A percentile compares a stretch with the other conserved stretches of the same genome.
Conservation (phyloP, 37 sponge, comb jelly and placozoan genomes). For the Haliclona indistincta region DNA sequence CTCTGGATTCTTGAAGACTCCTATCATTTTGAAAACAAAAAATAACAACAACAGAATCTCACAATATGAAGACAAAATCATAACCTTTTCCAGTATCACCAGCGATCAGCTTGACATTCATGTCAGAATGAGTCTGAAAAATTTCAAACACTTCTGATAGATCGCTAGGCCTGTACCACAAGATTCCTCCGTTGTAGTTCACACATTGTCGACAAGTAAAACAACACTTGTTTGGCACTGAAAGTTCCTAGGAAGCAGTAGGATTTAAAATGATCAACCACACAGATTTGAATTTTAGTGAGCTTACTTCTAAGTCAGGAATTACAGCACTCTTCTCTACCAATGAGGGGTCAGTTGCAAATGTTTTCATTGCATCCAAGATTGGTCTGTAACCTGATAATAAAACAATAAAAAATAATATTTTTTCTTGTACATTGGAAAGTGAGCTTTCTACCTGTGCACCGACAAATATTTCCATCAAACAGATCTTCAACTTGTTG, state of each 20-base stretch:
- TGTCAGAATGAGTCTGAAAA: slow-evolving; percentile 1
- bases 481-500: slow-evolving; percentile 39
- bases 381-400: slow-evolving; percentile 81
- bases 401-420: too few relatives aligned
- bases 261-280: too few relatives aligned
- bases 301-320: too few relatives aligned
- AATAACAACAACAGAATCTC: background rate
- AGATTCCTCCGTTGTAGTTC: too few relatives aligned
- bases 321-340: too few relatives aligned
- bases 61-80: background rate
- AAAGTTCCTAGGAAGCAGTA: too few relatives aligned
- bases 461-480: slow-evolving; percentile 68
- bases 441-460: too few relatives aligned
- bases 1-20: slow-evolving; percentile 44
- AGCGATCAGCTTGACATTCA: slow-evolving; percentile 47
- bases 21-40: slow-evolving; percentile 3
- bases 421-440: too few relatives aligned
- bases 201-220: too few relatives aligned
- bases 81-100: slow-evolving; percentile 79
- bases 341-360: slow-evolving; percentile 51
- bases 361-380: slow-evolving; percentile 83
- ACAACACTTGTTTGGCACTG: too few relatives aligned
- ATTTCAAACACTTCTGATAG: slow-evolving; percentile 50
- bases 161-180: slow-evolving; percentile 54
- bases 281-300: too few relatives aligned